phyloP scores from a whole-genome alignment of 2,113 vertebrate genomes.

The Okapia johnstoni region DNA sequence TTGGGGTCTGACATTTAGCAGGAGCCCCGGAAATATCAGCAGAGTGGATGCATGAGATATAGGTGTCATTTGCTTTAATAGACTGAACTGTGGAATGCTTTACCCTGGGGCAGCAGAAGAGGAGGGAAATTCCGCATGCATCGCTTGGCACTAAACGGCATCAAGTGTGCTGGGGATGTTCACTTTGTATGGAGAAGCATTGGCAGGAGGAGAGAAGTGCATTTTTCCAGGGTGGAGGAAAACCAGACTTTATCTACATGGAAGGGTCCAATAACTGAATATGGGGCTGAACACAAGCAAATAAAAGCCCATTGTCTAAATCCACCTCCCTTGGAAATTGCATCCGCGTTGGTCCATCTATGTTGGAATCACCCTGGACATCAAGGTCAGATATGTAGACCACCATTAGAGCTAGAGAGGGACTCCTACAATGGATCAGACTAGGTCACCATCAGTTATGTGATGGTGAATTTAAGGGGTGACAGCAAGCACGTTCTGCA shows the following conservation, averaged over 20 bases:
- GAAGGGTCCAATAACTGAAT: background rate
- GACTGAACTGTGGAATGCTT: background rate
- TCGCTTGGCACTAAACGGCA: background rate
- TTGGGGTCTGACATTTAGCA: background rate
- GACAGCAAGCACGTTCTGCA: background rate
- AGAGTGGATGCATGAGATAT: background rate
- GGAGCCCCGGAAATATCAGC: background rate
- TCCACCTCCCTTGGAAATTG: background rate
- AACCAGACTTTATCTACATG: accelerated
- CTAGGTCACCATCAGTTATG: background rate
- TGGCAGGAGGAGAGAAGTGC: background rate
- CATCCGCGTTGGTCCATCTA: background rate
- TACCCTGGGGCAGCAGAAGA: background rate
- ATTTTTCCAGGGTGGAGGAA: background rate
- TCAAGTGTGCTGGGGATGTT: background rate
- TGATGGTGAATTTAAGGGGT: background rate
- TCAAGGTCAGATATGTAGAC: background rate
- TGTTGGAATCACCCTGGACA: background rate
- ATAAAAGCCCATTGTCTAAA: background rate
- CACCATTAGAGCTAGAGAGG: background rate
- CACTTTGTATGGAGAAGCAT: background rate
- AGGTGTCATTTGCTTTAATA: accelerated
- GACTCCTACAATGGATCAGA: no score
- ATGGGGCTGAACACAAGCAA: background rate
- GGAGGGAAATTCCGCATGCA: accelerated